Conservation (phyloP, 2,888 invertebrate genomes). For the Metallyticus violacea region DNA sequence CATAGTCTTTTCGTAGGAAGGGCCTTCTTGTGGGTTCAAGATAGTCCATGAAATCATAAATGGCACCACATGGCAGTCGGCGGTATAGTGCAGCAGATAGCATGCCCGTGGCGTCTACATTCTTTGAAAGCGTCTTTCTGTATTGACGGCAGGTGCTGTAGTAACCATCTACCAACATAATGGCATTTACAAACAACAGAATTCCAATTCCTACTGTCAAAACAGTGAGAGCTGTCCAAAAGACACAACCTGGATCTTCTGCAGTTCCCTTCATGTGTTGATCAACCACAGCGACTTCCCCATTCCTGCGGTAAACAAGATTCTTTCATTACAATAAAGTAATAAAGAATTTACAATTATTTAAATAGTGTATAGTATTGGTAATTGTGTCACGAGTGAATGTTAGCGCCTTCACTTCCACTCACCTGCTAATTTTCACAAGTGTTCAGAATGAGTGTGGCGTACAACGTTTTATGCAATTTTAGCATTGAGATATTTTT, state of each 20-base stretch:
- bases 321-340: not conserved
- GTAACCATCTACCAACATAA: slow-evolving; percentile 70
- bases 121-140: slow-evolving; percentile 61
- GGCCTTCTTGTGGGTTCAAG: slow-evolving; percentile 54
- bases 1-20: slow-evolving; percentile 18
- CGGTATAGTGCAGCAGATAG: slow-evolving; percentile 20
- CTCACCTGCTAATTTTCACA: too few relatives aligned
- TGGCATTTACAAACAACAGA: slow-evolving; percentile 66
- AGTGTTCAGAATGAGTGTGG: too few relatives aligned
- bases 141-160: slow-evolving; percentile 74
- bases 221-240: slow-evolving; percentile 66
- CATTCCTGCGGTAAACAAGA: not conserved
- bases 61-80: slow-evolving; percentile 22
- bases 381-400: too few relatives aligned
- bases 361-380: too few relatives aligned
- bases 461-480: too few relatives aligned
- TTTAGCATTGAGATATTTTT: too few relatives aligned
- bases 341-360: too few relatives aligned
- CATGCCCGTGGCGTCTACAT: slow-evolving; percentile 23
- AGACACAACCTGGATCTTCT: slow-evolving; percentile 57
- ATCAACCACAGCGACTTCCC: not conserved
- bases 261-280: not conserved
- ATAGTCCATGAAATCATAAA: slow-evolving; percentile 78
- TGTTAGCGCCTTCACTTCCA: too few relatives aligned
- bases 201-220: slow-evolving; percentile 61